Evolutionary conservation across 2,888 invertebrate species (phyloP).

Genomic region (Branchipolynoe longqiensis): DNA sequence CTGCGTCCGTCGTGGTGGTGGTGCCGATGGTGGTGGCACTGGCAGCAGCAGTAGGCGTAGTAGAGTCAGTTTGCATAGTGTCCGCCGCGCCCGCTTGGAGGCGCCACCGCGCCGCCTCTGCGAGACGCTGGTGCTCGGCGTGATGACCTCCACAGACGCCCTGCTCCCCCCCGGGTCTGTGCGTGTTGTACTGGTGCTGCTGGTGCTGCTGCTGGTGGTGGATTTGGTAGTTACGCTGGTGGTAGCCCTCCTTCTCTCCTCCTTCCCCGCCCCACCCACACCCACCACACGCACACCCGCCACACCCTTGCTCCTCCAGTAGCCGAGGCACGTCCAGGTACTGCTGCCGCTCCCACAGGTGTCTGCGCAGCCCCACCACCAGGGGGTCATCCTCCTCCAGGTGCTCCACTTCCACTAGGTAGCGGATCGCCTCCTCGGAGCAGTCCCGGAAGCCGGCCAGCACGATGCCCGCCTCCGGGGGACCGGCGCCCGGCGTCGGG

Average conservation of each 20-base stretch:
- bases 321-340: constrained; percentile 19
- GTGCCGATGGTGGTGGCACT: not conserved
- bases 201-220: not conserved
- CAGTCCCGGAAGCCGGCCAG: constrained; percentile 74
- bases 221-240: too few species aligned
- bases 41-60: not conserved
- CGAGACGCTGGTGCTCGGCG: not conserved
- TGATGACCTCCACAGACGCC: too few species aligned
- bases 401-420: constrained; percentile 72
- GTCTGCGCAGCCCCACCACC: constrained; percentile 70
- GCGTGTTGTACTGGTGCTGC: not conserved
- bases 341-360: constrained; percentile 66
- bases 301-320: constrained; percentile 1
- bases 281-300: not conserved
- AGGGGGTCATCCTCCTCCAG: constrained; percentile 70
- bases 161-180: too few species aligned
- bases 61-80: not conserved
- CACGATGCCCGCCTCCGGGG: constrained; percentile 64
- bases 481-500: constrained; percentile 59
- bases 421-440: constrained; percentile 73
- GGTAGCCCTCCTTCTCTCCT: not conserved
- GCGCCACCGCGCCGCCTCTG: too few species aligned
- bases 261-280: not conserved
- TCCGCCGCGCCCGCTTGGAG: not conserved
- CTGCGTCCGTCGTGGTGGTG: not conserved